phyloP scores from a whole-genome alignment of 2,888 invertebrate species.

The Ophion ventricosus region DNA sequence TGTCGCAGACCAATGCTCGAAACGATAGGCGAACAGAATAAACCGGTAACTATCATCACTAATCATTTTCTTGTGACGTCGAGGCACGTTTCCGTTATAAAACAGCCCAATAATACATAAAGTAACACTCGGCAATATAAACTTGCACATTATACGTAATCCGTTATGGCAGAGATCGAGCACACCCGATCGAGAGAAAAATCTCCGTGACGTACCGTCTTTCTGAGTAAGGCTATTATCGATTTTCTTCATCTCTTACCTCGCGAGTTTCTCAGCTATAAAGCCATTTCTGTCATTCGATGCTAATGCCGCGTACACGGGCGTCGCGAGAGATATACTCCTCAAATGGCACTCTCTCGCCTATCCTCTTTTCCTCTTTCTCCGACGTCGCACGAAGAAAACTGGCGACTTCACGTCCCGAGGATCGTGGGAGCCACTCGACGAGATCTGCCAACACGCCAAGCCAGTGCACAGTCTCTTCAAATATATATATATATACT shows the following conservation, averaged over 20 bases:
- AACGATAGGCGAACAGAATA: neutral
- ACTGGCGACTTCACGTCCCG: slow-evolving; percentile 62
- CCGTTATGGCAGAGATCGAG: slow-evolving; percentile 46
- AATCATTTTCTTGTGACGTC: slow-evolving; percentile 7
- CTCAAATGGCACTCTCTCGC: slow-evolving; percentile 66
- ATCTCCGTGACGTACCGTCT: slow-evolving; percentile 50
- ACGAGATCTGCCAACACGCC: slow-evolving; percentile 50
- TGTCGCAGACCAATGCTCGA: too few relatives aligned
- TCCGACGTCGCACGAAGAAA: slow-evolving; percentile 59
- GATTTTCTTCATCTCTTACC: slow-evolving; percentile 71
- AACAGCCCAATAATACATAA: slow-evolving; percentile 12
- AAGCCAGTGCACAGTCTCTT: slow-evolving; percentile 40
- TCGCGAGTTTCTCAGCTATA: slow-evolving; percentile 71
- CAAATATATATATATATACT: neutral
- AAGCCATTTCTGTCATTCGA: slow-evolving; percentile 79
- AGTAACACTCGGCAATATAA: neutral
- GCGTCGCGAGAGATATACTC: slow-evolving; percentile 66
- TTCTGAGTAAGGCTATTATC: slow-evolving; percentile 68
- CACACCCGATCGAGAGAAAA: slow-evolving; percentile 52
- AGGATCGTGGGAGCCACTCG: slow-evolving; percentile 64
- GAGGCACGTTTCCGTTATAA: slow-evolving; percentile 12
- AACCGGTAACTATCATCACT: neutral
- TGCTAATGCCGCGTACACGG: slow-evolving; percentile 72
- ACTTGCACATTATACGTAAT: neutral
- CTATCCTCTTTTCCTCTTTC: slow-evolving; percentile 14